A percentile compares a stretch with the other conserved stretches of the same genome.
Evolutionary conservation across 2,113 vertebrate species (phyloP).

Genomic region (Brevimyrus niger): DNA sequence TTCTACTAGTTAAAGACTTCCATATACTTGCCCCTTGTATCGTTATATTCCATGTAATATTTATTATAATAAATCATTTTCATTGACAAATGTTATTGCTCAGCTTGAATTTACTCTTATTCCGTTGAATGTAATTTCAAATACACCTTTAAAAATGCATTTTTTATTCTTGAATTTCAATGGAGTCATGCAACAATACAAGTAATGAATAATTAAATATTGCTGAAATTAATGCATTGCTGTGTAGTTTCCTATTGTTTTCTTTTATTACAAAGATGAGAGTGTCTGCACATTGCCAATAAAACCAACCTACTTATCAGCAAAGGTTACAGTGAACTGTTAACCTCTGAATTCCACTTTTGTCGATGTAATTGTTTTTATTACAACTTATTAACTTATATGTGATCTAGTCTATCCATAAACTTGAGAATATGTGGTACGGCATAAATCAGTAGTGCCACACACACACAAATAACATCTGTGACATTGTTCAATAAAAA

Average conservation of each 20-base stretch:
- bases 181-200: neutral
- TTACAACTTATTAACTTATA: neutral
- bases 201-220: neutral
- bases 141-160: neutral
- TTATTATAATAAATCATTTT: slow-evolving; percentile 3
- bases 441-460: slow-evolving; percentile 36
- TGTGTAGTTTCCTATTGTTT: neutral
- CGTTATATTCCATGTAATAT: neutral
- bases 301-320: neutral
- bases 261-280: neutral
- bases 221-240: neutral
- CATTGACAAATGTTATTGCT: neutral
- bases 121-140: neutral
- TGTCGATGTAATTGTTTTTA: neutral
- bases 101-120: neutral
- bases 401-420: neutral
- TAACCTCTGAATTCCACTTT: neutral
- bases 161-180: slow-evolving; percentile 1
- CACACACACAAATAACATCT: neutral
- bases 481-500: slow-evolving; percentile 30
- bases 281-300: neutral
- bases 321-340: neutral
- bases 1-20: neutral
- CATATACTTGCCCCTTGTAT: neutral
- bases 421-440: slow-evolving; percentile 52